Percentiles rank a stretch among this genome's conserved stretches.
These are phyloP conservation scores for Platysteira castanea DNA, from an alignment of 2,113 vertebrate genomes.

Conservation along the genomic window DNA sequence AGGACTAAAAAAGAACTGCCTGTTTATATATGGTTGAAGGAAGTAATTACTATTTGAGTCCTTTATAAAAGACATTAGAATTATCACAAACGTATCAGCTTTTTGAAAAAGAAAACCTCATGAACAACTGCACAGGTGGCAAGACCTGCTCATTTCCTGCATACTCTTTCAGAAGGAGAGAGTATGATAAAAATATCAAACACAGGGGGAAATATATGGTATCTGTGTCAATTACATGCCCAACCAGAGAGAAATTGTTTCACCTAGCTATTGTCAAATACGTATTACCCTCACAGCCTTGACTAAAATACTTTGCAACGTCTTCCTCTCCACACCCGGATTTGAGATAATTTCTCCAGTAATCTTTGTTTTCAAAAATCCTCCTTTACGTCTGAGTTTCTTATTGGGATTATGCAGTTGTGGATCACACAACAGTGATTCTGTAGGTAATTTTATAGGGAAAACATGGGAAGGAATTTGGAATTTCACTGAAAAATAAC, in stretches of 20 bases:
- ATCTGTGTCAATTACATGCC: neutral
- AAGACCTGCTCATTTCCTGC: neutral
- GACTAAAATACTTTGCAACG: neutral
- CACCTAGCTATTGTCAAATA: neutral
- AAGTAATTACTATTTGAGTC: neutral
- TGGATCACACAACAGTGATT: neutral
- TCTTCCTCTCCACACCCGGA: neutral
- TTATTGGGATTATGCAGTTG: neutral
- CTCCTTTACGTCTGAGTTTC: neutral
- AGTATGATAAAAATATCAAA: neutral
- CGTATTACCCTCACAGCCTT: neutral
- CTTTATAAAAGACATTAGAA: neutral
- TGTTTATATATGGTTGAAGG: neutral
- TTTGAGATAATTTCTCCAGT: neutral
- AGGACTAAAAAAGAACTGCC: neutral
- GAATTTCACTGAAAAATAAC: neutral
- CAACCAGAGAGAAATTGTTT: neutral
- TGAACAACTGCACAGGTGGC: neutral
- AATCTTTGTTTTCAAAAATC: neutral
- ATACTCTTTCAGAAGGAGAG: neutral
- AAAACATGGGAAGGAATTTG: neutral
- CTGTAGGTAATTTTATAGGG: neutral
- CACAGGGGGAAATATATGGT: neutral
- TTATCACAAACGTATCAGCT: neutral
- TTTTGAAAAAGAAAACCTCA: neutral